Conservation (phyloP, 2,797 vertebrate species). For the Acanthurus lineatus region DNA sequence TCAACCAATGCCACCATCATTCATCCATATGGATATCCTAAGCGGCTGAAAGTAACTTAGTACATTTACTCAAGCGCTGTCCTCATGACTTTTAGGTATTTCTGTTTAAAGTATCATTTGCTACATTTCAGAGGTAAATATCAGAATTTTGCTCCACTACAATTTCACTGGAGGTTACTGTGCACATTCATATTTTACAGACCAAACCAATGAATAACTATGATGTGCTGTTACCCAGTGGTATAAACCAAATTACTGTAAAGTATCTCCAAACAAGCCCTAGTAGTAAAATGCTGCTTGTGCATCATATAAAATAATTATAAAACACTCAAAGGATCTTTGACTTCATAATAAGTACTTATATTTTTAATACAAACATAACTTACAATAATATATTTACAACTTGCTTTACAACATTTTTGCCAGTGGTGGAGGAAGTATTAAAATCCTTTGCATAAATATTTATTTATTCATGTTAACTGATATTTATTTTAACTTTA, state of each 20-base stretch:
- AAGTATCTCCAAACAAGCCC: background rate
- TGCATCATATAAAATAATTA: background rate
- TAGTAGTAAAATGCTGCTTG: background rate
- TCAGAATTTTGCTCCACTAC: background rate
- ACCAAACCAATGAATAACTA: background rate
- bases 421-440: background rate
- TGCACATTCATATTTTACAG: background rate
- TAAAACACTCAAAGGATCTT: background rate
- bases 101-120: background rate
- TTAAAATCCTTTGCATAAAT: background rate
- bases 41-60: background rate
- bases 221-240: too few species aligned
- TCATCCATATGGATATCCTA: constrained; percentile 22
- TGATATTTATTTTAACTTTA: background rate
- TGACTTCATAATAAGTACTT: background rate
- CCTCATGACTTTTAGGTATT: too few species aligned
- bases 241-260: background rate
- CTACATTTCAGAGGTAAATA: background rate
- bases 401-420: background rate
- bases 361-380: background rate
- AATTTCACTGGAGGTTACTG: background rate
- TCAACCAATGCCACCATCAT: constrained; percentile 33
- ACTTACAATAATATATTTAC: background rate
- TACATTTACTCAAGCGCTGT: background rate
- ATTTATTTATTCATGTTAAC: too few species aligned